Base-by-base conservation (phyloP, 2,113 vertebrate species). In the Sylvia atricapilla region DNA sequence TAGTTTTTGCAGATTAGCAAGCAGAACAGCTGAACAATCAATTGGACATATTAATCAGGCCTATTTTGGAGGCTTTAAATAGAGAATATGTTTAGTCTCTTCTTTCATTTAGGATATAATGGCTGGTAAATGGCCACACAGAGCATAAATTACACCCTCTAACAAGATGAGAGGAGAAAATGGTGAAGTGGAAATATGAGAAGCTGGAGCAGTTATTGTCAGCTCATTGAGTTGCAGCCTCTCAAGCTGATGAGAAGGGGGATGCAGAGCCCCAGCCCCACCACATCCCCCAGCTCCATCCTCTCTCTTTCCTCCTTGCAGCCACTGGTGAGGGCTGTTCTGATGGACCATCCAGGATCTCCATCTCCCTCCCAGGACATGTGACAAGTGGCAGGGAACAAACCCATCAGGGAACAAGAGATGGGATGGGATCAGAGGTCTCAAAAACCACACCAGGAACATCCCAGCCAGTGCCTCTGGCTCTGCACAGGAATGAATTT, bases 41-140 rank as follows among this genome's bases (percentile, higher is more conserved):
- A 95, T 96, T 89, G 93, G 87, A 95, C 72, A n/a, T 96, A 97
- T 97, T 96, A 97, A 97, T 97, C 95, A 96, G 96, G 84, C 90
- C 76, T 90, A 85, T 97, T 96, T 93, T 79, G 95, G 95, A 96
- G 87, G 91, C 73, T 93, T 92, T 94, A 93, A 91, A 94, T 87
- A 82, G 94, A 81, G 86, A 96, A 92, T 94, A 81, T 95, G 95
- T 96, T 94, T 97, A 12, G 68, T 89, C 93, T 96, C 94, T 95
- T 89, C 96, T 95, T 97, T 94, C 90, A 96, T 96, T 97, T 95
- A 69, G 93, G 66, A 50, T 92, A 95, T 95, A 97, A 97, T 96
- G 90, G 90, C 94, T 97, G 37, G 10, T 95, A 94, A 97, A 97
- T 91, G 94, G 95, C 92, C 89, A 85, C 49, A 82, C 79, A 91